Conservation (phyloP, 2,888 invertebrate species). For the Salticus scenicus region DNA sequence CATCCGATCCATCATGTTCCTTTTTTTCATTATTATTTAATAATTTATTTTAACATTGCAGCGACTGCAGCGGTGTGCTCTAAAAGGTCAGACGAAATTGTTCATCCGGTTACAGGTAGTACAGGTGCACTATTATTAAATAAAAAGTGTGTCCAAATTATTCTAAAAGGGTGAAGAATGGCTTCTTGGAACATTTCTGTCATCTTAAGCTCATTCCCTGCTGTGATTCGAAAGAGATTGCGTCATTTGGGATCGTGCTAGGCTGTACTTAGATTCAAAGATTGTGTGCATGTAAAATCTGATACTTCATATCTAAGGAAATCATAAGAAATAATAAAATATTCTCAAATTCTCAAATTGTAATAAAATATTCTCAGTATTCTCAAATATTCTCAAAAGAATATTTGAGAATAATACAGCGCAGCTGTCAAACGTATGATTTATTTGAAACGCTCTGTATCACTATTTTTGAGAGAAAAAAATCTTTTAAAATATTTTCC, state of each 20-base stretch:
- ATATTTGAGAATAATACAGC: too few species aligned
- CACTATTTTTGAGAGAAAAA: too few species aligned
- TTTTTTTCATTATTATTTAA: neutral
- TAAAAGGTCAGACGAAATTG: neutral
- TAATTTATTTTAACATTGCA: neutral
- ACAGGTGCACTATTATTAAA: slow-evolving; percentile 6
- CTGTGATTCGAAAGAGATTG: neutral
- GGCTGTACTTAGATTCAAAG: too few species aligned
- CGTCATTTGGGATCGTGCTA: neutral
- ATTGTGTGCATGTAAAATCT: too few species aligned
- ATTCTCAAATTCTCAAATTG: too few species aligned
- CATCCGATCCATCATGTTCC: slow-evolving; percentile 3
- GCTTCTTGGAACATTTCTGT: neutral
- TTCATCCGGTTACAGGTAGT: neutral
- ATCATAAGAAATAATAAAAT: too few species aligned
- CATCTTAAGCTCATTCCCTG: neutral
- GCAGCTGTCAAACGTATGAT: too few species aligned
- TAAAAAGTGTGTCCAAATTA: neutral
- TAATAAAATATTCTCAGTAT: too few species aligned
- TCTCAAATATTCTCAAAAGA: too few species aligned
- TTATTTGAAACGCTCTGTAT: too few species aligned
- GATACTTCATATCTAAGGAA: too few species aligned
- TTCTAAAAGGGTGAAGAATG: neutral
- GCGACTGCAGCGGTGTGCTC: neutral
- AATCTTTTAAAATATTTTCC: too few species aligned